Conservation (phyloP, 2,797 vertebrate species). For the Coilia nasus region DNA sequence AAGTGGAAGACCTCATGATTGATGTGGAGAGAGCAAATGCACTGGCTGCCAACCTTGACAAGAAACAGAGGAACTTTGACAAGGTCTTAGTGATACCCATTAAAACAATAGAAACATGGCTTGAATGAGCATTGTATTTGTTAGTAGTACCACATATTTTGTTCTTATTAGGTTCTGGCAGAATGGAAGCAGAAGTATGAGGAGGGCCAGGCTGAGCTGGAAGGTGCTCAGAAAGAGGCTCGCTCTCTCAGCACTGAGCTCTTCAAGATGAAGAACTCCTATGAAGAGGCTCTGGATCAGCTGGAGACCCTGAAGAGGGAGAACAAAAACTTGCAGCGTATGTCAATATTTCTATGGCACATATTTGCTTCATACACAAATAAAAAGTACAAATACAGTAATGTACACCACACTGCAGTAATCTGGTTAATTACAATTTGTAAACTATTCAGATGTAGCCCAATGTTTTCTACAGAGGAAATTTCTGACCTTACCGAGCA, state of each 20-base stretch:
- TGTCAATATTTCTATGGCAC: neutral
- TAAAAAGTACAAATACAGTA: too few relatives aligned
- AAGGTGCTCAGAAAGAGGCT: neutral
- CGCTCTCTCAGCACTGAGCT: constrained; percentile 40
- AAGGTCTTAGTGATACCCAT: constrained; percentile 69
- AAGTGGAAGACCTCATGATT: constrained; percentile 87
- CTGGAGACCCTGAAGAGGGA: constrained; percentile 46
- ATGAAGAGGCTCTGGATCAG: constrained; percentile 42
- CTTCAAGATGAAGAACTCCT: constrained; percentile 84
- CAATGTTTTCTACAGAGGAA: constrained; percentile 75
- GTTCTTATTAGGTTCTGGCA: constrained; percentile 63
- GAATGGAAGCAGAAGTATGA: constrained; percentile 89
- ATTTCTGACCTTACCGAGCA: constrained; percentile 88
- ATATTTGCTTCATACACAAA: neutral
- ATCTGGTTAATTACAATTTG: neutral
- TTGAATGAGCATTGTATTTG: too few relatives aligned
- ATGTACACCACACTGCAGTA: neutral
- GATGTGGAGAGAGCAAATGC: constrained; percentile 82
- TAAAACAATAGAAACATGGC: too few relatives aligned
- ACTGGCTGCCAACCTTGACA: constrained; percentile 79
- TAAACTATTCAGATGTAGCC: neutral
- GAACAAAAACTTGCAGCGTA: constrained; percentile 51
- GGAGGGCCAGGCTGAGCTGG: constrained; percentile 82
- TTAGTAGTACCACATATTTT: too few relatives aligned
- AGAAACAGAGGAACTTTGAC: constrained; percentile 86